Percentiles rank a stretch among this genome's conserved stretches.
Conservation (phyloP, 1,140 invertebrate genomes). For the Antheraea mylitta region DNA sequence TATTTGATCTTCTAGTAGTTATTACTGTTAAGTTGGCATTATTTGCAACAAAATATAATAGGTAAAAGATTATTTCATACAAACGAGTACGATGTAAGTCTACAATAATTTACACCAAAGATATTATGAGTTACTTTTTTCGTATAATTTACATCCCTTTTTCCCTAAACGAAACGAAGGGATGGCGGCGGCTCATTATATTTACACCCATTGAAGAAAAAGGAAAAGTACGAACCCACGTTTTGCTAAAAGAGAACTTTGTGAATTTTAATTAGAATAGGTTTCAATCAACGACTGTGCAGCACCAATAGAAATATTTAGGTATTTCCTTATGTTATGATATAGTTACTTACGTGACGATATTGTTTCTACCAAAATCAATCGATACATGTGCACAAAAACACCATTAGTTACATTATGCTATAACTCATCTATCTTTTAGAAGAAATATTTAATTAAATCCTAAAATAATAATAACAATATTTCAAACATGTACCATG, state of each 20-base stretch:
- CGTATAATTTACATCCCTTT: background rate
- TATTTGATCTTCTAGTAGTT: no score
- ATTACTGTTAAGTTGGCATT: background rate
- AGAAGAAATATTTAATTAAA: no score
- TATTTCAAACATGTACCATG: no score
- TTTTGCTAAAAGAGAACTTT: background rate
- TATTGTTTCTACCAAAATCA: no score
- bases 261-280: background rate
- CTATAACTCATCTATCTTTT: no score
- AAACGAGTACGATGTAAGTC: background rate
- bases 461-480: no score
- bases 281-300: background rate
- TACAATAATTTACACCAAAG: background rate
- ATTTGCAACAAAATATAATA: background rate
- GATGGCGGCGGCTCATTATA: background rate
- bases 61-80: background rate
- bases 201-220: background rate
- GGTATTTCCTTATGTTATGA: no score
- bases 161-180: background rate
- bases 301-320: no score
- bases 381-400: no score
- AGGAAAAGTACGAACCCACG: background rate
- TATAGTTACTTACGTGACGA: no score
- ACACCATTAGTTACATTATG: no score
- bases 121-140: conserved; percentile 3